phyloP scores from a whole-genome alignment of 2,888 invertebrate genomes.

The Rhamphomyia laevipes region DNA sequence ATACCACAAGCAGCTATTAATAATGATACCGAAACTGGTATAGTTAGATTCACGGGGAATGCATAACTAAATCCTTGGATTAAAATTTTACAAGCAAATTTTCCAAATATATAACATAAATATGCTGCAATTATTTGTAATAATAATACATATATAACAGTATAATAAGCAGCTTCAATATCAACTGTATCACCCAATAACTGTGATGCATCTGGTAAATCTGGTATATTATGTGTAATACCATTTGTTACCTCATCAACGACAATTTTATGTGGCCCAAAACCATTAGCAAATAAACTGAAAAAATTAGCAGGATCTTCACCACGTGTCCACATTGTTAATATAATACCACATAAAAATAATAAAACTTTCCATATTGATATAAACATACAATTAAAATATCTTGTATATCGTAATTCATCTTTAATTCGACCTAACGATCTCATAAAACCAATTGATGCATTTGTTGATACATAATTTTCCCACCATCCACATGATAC shows the following conservation, averaged over 20 bases:
- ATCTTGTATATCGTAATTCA: slow-evolving; percentile 65
- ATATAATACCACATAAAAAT: slow-evolving; percentile 63
- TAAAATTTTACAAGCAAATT: slow-evolving; percentile 92
- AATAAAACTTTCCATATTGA: slow-evolving; percentile 81
- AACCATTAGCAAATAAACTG: slow-evolving; percentile 58
- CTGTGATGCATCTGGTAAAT: slow-evolving; percentile 62
- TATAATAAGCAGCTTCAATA: slow-evolving; percentile 56
- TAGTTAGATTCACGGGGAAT: slow-evolving; percentile 86
- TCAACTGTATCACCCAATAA: slow-evolving; percentile 57
- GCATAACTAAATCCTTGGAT: slow-evolving; percentile 97
- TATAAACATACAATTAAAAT: slow-evolving; percentile 81
- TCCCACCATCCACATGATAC: slow-evolving; percentile 98
- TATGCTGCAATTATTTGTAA: slow-evolving; percentile 76
- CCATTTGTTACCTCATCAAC: slow-evolving; percentile 49
- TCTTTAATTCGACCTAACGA: slow-evolving; percentile 66
- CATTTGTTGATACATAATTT: slow-evolving; percentile 82
- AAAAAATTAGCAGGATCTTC: slow-evolving; percentile 69
- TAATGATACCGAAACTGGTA: slow-evolving; percentile 78
- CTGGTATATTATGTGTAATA: slow-evolving; percentile 44
- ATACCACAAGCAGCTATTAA: slow-evolving; percentile 82
- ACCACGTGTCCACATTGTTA: slow-evolving; percentile 62
- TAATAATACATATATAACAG: slow-evolving; percentile 63
- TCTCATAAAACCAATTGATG: slow-evolving; percentile 61
- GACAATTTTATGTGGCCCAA: slow-evolving; percentile 65
- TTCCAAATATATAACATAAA: slow-evolving; percentile 84